Evolutionary conservation across 2,797 vertebrate genomes (phyloP).

Genomic region (Mormyrus hasselquistii): DNA sequence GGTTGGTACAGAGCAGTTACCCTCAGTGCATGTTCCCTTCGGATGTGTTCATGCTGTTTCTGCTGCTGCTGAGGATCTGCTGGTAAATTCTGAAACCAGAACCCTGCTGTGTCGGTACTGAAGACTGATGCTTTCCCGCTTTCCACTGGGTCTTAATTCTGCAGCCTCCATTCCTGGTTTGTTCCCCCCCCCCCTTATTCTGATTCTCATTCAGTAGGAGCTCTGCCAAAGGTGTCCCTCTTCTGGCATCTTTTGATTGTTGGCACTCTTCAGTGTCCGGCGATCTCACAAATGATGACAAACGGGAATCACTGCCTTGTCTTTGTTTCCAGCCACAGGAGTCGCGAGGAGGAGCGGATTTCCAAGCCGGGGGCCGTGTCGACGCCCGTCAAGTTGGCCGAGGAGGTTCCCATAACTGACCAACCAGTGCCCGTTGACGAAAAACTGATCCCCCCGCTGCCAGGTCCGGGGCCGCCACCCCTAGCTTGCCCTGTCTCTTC

Average conservation of each 20-base stretch:
- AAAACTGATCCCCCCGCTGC: conserved; percentile 82
- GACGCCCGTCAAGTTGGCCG: conserved; percentile 75
- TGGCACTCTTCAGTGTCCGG: background rate
- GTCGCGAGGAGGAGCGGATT: conserved; percentile 82
- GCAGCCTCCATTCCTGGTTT: background rate
- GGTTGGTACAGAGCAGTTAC: background rate
- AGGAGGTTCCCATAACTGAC: conserved; percentile 70
- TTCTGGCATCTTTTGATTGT: background rate
- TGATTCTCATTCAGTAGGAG: background rate
- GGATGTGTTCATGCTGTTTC: background rate
- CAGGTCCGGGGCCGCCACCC: conserved; percentile 60
- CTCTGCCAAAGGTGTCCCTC: background rate
- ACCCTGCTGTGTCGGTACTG: background rate
- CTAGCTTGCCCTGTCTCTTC: background rate
- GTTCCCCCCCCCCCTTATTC: background rate
- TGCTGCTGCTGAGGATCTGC: background rate
- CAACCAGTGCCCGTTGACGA: conserved; percentile 69
- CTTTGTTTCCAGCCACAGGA: conserved; percentile 66
- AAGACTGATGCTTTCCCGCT: background rate
- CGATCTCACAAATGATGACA: background rate
- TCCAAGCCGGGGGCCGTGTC: conserved; percentile 76
- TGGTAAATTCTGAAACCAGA: background rate
- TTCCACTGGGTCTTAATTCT: background rate
- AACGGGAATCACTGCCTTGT: background rate
- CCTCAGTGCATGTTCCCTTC: background rate